Evolutionary conservation across 1,140 invertebrate species (phyloP), one percentile per base, ranked within the genome.

Genomic region (Lepeophtheirus salmonis): DNA sequence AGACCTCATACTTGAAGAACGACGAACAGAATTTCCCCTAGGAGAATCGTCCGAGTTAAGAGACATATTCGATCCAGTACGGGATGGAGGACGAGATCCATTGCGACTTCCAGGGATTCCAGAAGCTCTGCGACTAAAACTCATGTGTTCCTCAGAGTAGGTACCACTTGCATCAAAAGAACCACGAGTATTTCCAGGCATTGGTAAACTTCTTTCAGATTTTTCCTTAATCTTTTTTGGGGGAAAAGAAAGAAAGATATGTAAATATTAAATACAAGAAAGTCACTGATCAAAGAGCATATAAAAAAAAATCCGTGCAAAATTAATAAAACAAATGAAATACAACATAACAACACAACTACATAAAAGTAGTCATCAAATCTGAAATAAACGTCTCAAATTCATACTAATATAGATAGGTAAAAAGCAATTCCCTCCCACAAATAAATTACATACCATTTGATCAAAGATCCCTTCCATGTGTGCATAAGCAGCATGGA

Each of bases 31-130:
- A 24, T 2, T 56, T 56, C 62, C n/a, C 63, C 63, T 14, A 58
- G 51, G 20, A 18, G 65, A 66, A 54, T 75, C 73, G 60, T 68
- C 67, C 18, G 67, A 67, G 68, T 92, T 87, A 59, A 92, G 74
- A 18, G 87, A 90, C 51, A 89, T 78, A 66, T 87, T 89, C 25
- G 90, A 95, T 62, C 88, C 89, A 68, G 91, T 86, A 67, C 89
- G 80, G 68, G 89, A 92, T 18, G 88, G 84, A 65, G 89, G 87
- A 70, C 89, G 89, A 56, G 70, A 71, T 21, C 66, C 65, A 4
- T 68, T 69, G 3, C 68, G 62, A 58, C 67, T 67, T 26, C 84
- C 64, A 16, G 73, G 72, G 17, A 59, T 86, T 50, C 83, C 26
- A n/a, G 63, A 64, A 21, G 50, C 82, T 64, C 80, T 77, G 67